Conservation (phyloP, 37 sponge, comb jelly and placozoan genomes). For the Tethya wilhelma region DNA sequence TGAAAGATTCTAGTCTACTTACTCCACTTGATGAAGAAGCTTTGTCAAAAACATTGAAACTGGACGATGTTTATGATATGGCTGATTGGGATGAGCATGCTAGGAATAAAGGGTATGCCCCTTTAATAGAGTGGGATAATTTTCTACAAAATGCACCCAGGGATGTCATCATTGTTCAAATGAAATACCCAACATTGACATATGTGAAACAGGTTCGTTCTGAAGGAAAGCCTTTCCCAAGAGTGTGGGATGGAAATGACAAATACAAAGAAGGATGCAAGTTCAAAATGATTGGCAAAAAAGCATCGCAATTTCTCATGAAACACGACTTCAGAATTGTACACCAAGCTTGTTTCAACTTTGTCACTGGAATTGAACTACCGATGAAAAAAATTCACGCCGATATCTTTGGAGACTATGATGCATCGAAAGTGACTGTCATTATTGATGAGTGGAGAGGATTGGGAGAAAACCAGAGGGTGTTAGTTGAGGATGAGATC, state of each 20-base stretch:
- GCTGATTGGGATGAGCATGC: slow-evolving; percentile 13
- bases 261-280: slow-evolving; percentile 23
- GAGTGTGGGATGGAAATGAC: background rate
- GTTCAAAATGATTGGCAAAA: slow-evolving; percentile 2
- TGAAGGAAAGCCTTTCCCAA: background rate
- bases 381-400: slow-evolving; percentile 18
- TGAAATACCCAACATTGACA: slow-evolving; percentile 18
- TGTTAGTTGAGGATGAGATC: background rate
- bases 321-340: slow-evolving; percentile 35
- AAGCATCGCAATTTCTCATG: background rate
- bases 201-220: background rate
- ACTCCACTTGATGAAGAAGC: slow-evolving; percentile 7
- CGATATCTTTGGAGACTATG: slow-evolving; percentile 22
- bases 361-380: slow-evolving; percentile 33
- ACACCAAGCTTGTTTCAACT: slow-evolving; percentile 39
- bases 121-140: slow-evolving; percentile 25
- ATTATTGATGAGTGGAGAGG: slow-evolving; percentile 53
- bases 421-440: slow-evolving; percentile 11
- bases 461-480: slow-evolving; percentile 16
- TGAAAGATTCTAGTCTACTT: slow-evolving; percentile 7
- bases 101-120: slow-evolving; percentile 12
- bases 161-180: slow-evolving; percentile 33
- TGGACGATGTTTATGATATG: slow-evolving; percentile 43
- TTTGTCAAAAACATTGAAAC: background rate
- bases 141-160: slow-evolving; percentile 46